These are phyloP conservation scores for Pachypanchax playfairii DNA, from an alignment of 2,113 vertebrate species.

Conservation along the genomic window DNA sequence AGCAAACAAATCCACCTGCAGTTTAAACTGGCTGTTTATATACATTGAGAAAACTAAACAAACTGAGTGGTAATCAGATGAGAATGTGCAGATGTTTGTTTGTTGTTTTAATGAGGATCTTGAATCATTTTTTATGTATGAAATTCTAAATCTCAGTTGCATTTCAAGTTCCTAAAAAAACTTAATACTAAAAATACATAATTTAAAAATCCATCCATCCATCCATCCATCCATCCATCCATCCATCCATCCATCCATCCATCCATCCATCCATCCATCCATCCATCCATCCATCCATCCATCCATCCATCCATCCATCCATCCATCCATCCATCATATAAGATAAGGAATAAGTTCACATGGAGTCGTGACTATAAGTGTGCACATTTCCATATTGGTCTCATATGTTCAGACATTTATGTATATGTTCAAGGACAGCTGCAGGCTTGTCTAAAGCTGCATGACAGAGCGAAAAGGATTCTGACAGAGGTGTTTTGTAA, in stretches of 20 bases:
- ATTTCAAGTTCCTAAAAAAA: too few relatives aligned
- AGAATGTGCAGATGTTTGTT: neutral
- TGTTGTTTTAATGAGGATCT: neutral
- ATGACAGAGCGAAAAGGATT: conserved; percentile 64
- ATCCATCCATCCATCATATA: too few relatives aligned
- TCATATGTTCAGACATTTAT: conserved; percentile 70
- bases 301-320: too few relatives aligned
- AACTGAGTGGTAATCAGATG: neutral
- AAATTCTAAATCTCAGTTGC: conserved; percentile 16
- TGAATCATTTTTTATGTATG: neutral
- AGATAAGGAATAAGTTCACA: conserved; percentile 19
- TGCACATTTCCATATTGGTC: conserved; percentile 61
- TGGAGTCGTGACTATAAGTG: conserved; percentile 55
- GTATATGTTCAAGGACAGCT: conserved; percentile 70
- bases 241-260: too few relatives aligned
- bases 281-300: too few relatives aligned
- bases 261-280: too few relatives aligned
- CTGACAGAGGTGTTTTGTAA: conserved; percentile 65
- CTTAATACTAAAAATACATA: too few relatives aligned
- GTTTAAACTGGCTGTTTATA: too few relatives aligned
- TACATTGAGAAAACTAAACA: too few relatives aligned
- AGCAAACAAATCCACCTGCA: too few relatives aligned
- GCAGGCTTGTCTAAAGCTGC: conserved; percentile 34
- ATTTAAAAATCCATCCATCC: too few relatives aligned
- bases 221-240: too few relatives aligned